Conservation (phyloP, 2,797 vertebrate genomes). For the Myotis myotis region DNA sequence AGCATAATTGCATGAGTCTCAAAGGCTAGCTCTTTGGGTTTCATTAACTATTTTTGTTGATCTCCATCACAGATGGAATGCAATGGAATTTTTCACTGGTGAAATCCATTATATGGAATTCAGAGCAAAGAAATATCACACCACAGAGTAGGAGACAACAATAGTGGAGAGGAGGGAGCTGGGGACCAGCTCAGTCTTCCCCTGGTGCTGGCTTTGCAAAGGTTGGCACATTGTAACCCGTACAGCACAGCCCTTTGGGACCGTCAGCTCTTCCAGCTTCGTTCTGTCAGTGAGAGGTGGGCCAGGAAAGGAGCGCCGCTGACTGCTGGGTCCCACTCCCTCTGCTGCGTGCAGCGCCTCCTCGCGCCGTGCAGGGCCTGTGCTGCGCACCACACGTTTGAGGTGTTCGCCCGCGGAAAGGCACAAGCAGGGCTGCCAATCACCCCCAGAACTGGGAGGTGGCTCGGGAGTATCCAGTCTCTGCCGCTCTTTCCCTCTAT, state of each 20-base stretch:
- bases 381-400: slow-evolving; percentile 91
- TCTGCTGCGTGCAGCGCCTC: slow-evolving; percentile 92
- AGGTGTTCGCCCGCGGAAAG: slow-evolving; percentile 97
- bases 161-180: neutral
- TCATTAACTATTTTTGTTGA: slow-evolving; percentile 77
- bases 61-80: slow-evolving; percentile 89
- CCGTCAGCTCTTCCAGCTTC: slow-evolving; percentile 97
- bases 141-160: too few relatives aligned
- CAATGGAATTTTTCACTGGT: slow-evolving; percentile 82
- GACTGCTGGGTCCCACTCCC: slow-evolving; percentile 90
- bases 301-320: slow-evolving; percentile 98
- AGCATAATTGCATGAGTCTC: slow-evolving; percentile 67
- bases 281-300: slow-evolving; percentile 96
- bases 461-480: slow-evolving; percentile 93
- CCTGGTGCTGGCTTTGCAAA: slow-evolving; percentile 90
- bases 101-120: slow-evolving; percentile 81
- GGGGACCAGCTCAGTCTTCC: slow-evolving; percentile 88
- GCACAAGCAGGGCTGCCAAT: slow-evolving; percentile 95
- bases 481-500: slow-evolving; percentile 95
- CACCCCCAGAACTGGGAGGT: slow-evolving; percentile 91
- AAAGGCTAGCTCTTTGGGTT: slow-evolving; percentile 75
- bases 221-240: slow-evolving; percentile 98
- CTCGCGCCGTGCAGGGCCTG: slow-evolving; percentile 96
- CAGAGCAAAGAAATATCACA: slow-evolving; percentile 78
- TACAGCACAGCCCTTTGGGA: slow-evolving; percentile 97